Percentiles rank a stretch among this genome's conserved stretches.
phyloP scores from a whole-genome alignment of 2,888 invertebrate genomes.

The Catotricha subobsoleta region DNA sequence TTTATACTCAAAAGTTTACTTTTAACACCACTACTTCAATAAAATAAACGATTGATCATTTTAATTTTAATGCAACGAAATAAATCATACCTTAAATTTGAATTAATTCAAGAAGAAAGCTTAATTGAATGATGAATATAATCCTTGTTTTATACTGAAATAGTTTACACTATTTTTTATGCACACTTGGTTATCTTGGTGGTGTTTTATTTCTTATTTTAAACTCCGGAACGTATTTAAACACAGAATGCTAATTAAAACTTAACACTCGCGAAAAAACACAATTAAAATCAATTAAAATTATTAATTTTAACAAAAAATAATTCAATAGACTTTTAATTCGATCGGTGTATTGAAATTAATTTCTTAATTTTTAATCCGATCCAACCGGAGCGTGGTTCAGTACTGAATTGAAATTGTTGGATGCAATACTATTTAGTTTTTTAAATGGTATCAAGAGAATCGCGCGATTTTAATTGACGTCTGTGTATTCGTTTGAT shows the following conservation, averaged over 20 bases:
- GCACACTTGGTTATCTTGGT: no score
- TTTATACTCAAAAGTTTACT: no score
- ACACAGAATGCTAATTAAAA: not conserved
- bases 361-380: not conserved
- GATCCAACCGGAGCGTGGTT: slow-evolving; percentile 8
- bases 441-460: not conserved
- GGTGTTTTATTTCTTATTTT: no score
- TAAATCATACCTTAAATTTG: no score
- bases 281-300: slow-evolving; percentile 1
- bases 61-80: no score
- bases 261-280: not conserved
- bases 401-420: slow-evolving; percentile 7
- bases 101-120: no score
- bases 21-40: no score
- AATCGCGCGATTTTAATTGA: slow-evolving; percentile 4
- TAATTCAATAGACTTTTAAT: not conserved
- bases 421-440: slow-evolving; percentile 7
- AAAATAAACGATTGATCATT: no score
- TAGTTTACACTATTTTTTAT: no score
- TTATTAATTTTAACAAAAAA: not conserved
- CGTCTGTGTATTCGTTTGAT: not conserved
- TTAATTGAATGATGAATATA: no score
- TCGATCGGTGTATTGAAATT: not conserved
- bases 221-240: no score
- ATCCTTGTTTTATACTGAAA: no score